Evolutionary conservation across 2,888 invertebrate genomes (phyloP), one percentile per base, ranked within the genome.

Genomic region (Neocrepidodera transversa): DNA sequence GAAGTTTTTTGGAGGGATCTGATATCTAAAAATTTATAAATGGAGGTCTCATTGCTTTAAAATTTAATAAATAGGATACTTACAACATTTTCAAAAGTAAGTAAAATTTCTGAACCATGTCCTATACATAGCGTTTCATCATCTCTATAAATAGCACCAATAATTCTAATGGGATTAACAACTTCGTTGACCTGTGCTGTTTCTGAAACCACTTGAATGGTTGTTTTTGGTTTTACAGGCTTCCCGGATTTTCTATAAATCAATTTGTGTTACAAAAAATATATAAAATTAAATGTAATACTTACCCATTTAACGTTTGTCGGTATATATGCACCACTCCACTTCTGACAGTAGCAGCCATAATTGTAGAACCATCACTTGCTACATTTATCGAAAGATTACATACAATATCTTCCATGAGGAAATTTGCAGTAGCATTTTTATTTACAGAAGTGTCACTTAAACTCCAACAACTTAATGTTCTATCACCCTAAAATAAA

Each of bases 291-390:
- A 11, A 16, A 48, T 40, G 8, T 14, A 28, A 26, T 35, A 48
- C 82, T 81, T 77, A 89, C 85, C 91, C 92, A 79, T 92, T 93
- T 30, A 91, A 80, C 65, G 86, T 85, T 71, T 91, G 89, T 49
- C 87, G 84, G 76, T 92, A 95, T 54, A 92, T 81, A 78, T 93
- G 90, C 32, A 91, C 85, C 4, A 88, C 86, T 0, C 95, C 95
- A 72, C 87, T 90, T 67, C 88, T 84, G 0, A 92, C 92, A 0
- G 87, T 84, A 76, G 80, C 76, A 65, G 84, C 77, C 77, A 80
- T 72, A 66, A 80, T 81, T 0, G 82, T 82, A 7, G 78, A 70
- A 0, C 83, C 83, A 2, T 84, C 83, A 7, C 82, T 81, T 2
- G 78, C 77, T 14, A 81, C 73, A 61, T 83, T 74, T 1, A 83